Percentiles rank a stretch among this genome's conserved stretches.
phyloP scores from a whole-genome alignment of 2,797 vertebrate species.

The Hemitrygon akajei region DNA sequence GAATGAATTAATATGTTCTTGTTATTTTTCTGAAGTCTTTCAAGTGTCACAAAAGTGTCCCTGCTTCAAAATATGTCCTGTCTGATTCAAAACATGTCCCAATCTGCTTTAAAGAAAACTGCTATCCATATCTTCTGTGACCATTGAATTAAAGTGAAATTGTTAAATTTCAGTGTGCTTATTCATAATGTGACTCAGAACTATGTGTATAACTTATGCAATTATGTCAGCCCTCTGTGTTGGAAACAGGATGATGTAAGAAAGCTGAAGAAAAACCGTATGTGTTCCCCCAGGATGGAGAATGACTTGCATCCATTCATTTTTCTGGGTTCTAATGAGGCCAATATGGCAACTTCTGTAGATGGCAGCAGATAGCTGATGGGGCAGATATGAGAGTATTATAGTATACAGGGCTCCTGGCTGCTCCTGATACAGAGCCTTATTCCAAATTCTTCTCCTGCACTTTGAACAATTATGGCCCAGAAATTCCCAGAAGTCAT shows the following conservation, averaged over 20 bases:
- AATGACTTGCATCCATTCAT: no score
- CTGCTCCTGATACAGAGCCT: no score
- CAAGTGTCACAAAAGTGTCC: background rate
- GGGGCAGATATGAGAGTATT: no score
- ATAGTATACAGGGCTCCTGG: no score
- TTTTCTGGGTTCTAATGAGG: no score
- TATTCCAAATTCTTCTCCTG: no score
- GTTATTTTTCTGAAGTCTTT: background rate
- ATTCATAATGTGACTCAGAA: background rate
- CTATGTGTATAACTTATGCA: background rate
- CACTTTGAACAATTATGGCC: no score
- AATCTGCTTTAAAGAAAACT: background rate
- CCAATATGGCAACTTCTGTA: no score
- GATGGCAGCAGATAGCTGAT: no score
- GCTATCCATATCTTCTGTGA: background rate
- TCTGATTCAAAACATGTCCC: no score
- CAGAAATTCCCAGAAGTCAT: no score
- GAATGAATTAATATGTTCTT: background rate
- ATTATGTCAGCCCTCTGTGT: background rate
- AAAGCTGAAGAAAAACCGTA: background rate
- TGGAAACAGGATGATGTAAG: background rate
- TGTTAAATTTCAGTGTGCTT: background rate
- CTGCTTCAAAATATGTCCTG: background rate
- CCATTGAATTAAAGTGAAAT: background rate
- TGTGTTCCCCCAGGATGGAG: no score